Base-by-base conservation (phyloP, 2,797 vertebrate species). In the Parambassis ranga region DNA sequence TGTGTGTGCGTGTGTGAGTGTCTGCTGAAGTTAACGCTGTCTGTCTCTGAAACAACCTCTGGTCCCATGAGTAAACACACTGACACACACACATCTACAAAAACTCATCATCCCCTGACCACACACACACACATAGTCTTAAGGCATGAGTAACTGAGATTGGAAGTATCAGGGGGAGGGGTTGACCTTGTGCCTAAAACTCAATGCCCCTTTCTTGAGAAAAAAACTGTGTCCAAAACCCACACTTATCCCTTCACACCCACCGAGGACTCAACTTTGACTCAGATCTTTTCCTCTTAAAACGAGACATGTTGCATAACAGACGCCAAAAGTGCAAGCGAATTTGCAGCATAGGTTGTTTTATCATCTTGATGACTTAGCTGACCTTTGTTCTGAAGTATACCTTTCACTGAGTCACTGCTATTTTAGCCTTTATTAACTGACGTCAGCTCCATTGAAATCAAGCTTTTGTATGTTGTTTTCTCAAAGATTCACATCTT, bases 1-100 rank as follows among this genome's bases (percentile, higher is more conserved):
- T 26, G 36, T 65, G 49, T 66, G 30, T 52, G 36, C 18, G 14
- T 28, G 70, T 44, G 42, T 53, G 33, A 81, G 52, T 70, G 65
- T 89, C 80, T 47, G 28, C 70, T 71, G 67, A 83, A 89, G 81
- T 88, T 83, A 90, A 75, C 26, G 38, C 66, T 72, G 78, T 77
- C 82, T 61, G 46, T 83, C 75, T 88, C 66, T 53, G 39, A 81
- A 79, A 82, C 67, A 77, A 85, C 79, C 84, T 64, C 67, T 65
- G 75, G 81, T 81, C 79, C 82, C 79, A 81, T 88, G 90, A 89
- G 84, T 82, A 89, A 87, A 67, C 71, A 24, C 32, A 69, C 61
- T 67, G 65, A 77, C 68, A 61, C 65, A 74, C 48, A 62, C 23
- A 64, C n/a, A n/a, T n/a, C n/a, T n/a, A n/a, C n/a, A 31, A 69